phyloP scores from a whole-genome alignment of 2,113 vertebrate species.

The Cynoglossus semilaevis region DNA sequence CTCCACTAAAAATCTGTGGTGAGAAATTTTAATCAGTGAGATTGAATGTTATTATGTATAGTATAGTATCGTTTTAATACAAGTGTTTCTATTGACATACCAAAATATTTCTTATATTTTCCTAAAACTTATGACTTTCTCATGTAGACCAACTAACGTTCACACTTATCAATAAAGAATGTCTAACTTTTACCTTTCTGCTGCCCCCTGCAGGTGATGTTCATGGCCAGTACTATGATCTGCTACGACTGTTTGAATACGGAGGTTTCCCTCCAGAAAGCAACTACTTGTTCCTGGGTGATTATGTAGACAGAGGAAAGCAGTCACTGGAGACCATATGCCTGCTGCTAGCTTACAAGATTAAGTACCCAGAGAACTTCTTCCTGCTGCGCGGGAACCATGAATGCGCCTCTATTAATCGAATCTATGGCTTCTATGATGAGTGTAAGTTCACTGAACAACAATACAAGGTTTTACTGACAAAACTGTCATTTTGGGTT shows the following conservation, averaged over 20 bases:
- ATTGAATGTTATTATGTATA: neutral
- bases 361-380: conserved; percentile 82
- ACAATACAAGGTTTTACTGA: neutral
- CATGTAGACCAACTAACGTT: neutral
- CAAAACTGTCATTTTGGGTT: too few species aligned
- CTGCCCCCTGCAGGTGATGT: conserved; percentile 84
- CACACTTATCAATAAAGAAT: too few species aligned
- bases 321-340: conserved; percentile 82
- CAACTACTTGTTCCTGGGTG: conserved; percentile 86
- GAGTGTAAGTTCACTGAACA: conserved; percentile 69
- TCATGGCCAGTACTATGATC: conserved; percentile 95
- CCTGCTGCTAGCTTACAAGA: conserved; percentile 80
- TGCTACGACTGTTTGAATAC: conserved; percentile 92
- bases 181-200: conserved; percentile 15
- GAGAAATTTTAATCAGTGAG: conserved; percentile 53
- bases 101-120: conserved; percentile 3
- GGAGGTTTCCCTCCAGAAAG: conserved; percentile 95
- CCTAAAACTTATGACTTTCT: neutral
- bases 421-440: conserved; percentile 82
- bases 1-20: conserved; percentile 94
- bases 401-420: conserved; percentile 81
- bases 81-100: neutral
- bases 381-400: conserved; percentile 81
- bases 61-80: too few species aligned
- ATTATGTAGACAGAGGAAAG: conserved; percentile 81